phyloP scores from a whole-genome alignment of 1,140 invertebrate species.

The Oscheius sp. region DNA sequence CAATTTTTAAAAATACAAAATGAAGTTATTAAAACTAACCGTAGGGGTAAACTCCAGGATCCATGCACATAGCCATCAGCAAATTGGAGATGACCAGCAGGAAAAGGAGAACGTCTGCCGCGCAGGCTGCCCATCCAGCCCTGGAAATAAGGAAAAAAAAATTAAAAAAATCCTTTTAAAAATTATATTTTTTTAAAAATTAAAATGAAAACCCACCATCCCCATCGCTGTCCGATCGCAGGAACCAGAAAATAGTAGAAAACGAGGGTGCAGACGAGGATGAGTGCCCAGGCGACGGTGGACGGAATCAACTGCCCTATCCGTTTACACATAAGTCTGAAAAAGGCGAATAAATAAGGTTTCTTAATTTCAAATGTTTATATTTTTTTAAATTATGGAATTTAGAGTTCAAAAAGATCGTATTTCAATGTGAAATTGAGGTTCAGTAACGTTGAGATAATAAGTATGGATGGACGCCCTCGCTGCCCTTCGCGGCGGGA shows the following conservation, averaged over 20 bases:
- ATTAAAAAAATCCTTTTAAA: neutral
- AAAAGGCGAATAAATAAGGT: too few relatives aligned
- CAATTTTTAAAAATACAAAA: neutral
- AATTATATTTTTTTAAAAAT: neutral
- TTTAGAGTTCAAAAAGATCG: too few relatives aligned
- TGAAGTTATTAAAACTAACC: slow-evolving; percentile 15
- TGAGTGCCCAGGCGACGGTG: slow-evolving; percentile 87
- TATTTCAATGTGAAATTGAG: too few relatives aligned
- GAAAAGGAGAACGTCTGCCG: slow-evolving; percentile 86
- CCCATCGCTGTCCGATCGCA: slow-evolving; percentile 31
- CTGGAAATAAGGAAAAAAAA: slow-evolving; percentile 30
- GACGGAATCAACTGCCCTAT: slow-evolving; percentile 69
- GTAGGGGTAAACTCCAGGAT: slow-evolving; percentile 95
- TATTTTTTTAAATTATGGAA: neutral
- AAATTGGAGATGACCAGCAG: slow-evolving; percentile 97
- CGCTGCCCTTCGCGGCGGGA: too few relatives aligned
- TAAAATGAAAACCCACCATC: slow-evolving; percentile 6
- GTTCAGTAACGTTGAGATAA: too few relatives aligned
- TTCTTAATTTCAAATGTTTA: neutral
- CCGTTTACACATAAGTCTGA: slow-evolving; percentile 41
- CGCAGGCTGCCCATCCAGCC: slow-evolving; percentile 75
- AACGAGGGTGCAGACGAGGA: slow-evolving; percentile 81
- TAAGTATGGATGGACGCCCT: too few relatives aligned
- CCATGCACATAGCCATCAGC: slow-evolving; percentile 96
- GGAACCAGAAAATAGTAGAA: slow-evolving; percentile 84